Conservation (phyloP, 2,797 vertebrate species). For the Erpetoichthys calabaricus region DNA sequence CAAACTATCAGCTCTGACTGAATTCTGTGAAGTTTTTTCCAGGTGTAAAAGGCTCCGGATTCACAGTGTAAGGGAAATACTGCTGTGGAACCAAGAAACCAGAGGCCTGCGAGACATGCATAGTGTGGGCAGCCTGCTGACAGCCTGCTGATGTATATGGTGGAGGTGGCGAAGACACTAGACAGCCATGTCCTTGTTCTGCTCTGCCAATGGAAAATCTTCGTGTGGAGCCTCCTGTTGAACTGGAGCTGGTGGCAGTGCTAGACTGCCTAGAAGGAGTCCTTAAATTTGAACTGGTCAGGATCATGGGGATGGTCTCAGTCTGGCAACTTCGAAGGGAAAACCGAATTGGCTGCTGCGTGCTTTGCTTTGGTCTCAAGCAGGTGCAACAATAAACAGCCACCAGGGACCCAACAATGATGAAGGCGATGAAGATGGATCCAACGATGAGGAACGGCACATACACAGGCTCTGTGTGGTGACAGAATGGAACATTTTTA, state of each 20-base stretch:
- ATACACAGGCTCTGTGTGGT: slow-evolving; percentile 75
- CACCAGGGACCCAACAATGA: slow-evolving; percentile 81
- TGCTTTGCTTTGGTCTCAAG: slow-evolving; percentile 80
- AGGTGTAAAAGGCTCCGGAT: slow-evolving; percentile 58
- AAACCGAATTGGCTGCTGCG: slow-evolving; percentile 78
- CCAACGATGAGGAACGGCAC: slow-evolving; percentile 93
- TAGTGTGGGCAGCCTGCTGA: slow-evolving; percentile 39
- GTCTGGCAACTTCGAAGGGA: slow-evolving; percentile 83
- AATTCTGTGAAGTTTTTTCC: slow-evolving; percentile 78
- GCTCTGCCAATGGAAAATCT: slow-evolving; percentile 68
- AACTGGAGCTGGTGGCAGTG: slow-evolving; percentile 82
- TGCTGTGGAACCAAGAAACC: slow-evolving; percentile 77
- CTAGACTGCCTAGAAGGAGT: slow-evolving; percentile 85
- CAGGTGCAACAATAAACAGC: slow-evolving; percentile 95
- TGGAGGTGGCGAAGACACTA: slow-evolving; percentile 46
- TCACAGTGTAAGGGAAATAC: slow-evolving; percentile 73
- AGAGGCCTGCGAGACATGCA: slow-evolving; percentile 38
- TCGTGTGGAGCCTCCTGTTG: slow-evolving; percentile 61
- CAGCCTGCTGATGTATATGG: slow-evolving; percentile 53
- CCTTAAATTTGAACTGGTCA: slow-evolving; percentile 64
- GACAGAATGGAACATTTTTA: slow-evolving; percentile 11
- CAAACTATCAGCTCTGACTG: slow-evolving; percentile 59
- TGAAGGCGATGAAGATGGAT: slow-evolving; percentile 92
- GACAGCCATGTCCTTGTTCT: slow-evolving; percentile 41
- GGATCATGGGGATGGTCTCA: slow-evolving; percentile 94